These are phyloP conservation scores for Anthonomus grandis DNA, from an alignment of 1,140 invertebrate species.

Conservation along the genomic window DNA sequence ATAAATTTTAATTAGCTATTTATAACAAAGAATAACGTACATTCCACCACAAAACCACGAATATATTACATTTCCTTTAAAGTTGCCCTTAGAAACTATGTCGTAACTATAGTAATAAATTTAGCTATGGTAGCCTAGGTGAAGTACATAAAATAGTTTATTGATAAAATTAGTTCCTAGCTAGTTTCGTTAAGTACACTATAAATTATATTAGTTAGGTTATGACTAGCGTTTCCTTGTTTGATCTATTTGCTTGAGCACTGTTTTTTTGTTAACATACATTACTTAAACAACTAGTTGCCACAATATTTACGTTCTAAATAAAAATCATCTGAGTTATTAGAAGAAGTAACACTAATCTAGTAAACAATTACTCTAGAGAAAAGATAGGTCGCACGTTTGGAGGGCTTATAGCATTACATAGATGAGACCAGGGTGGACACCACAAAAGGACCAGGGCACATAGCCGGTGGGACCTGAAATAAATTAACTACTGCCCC, in stretches of 20 bases:
- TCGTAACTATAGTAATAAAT: slow-evolving; percentile 28
- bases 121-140: slow-evolving; percentile 13
- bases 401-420: slow-evolving; percentile 38
- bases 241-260: too few species aligned
- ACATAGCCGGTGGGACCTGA: slow-evolving; percentile 43
- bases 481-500: slow-evolving; percentile 46
- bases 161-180: slow-evolving; percentile 16
- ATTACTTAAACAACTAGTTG: background rate
- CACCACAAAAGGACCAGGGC: slow-evolving; percentile 43
- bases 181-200: slow-evolving; percentile 14
- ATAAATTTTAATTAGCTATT: slow-evolving; percentile 1
- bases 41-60: slow-evolving; percentile 12
- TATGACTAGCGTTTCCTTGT: slow-evolving; percentile 4
- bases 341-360: too few species aligned
- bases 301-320: too few species aligned
- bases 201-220: slow-evolving; percentile 12
- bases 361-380: too few species aligned
- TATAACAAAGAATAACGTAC: background rate
- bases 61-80: slow-evolving; percentile 22
- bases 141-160: slow-evolving; percentile 15
- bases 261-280: slow-evolving; percentile 8
- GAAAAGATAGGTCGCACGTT: slow-evolving; percentile 46
- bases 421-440: slow-evolving; percentile 44
- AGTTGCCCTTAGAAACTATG: slow-evolving; percentile 24
- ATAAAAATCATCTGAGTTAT: too few species aligned